Base-by-base conservation (phyloP, 2,888 invertebrate species). In the Coleophora flavipennella region DNA sequence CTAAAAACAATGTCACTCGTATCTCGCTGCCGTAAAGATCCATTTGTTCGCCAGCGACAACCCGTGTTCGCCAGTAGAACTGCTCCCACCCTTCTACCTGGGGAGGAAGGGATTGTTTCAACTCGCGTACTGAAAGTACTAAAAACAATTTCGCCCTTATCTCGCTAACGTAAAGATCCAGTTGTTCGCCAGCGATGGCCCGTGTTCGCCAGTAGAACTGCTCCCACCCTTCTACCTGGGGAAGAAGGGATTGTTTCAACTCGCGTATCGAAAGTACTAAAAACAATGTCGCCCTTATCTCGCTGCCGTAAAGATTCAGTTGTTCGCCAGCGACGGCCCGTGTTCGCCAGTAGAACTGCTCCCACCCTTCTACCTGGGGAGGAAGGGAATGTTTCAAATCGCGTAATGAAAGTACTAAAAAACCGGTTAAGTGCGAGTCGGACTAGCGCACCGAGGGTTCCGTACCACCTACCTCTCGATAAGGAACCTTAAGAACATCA, bases 131-230 rank as follows among this genome's bases (percentile, higher is more conserved):
- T n/a, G n/a, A n/a, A 20, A 20, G 20, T n/a, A n/a, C n/a, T n/a
- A n/a, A 97, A 52, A 89, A 89, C 34, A 94, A 79, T 13, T 80
- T 85, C 47, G 92, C 91, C 27, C 87, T 86, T 3, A 97, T 67
- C 41, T 89, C 87, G 1, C 94, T 92, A 1, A 96, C 97, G 72
- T 99, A 99, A 27, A 92, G 90, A 31, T 91, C 88, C 39, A 97
- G 77, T 55, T 90, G 90, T 63, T 96, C 95, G 3, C 97, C 97
- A 72, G 94, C 97, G 12, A 10, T 10, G 4, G 89, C 78, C 0
- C 94, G 93, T 2, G 96, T 95, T 51, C 92, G 79, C 97, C 97
- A 99, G 75, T 94, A 99, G 57, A 91, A 89, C 41, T 90, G 86
- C 64, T 92, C 90, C 56, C 91, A 87, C 40, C 90, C 92, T 55